phyloP scores from a whole-genome alignment of 30 jellyfish, hydroid and myxozoan genomes.

The Hydractinia echinata region DNA sequence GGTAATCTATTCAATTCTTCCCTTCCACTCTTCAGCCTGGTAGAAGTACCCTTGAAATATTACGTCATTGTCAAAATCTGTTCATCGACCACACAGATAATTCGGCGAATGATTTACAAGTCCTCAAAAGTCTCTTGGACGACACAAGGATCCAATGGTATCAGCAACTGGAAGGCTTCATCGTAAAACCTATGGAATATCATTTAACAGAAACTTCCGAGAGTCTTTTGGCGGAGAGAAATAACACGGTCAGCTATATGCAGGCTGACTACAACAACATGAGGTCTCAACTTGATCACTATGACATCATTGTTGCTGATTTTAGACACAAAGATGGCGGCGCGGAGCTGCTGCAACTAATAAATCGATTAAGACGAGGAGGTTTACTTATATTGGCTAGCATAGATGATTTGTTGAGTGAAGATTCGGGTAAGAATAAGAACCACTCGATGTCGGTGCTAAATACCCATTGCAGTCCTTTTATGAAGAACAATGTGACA shows the following conservation, averaged over 20 bases:
- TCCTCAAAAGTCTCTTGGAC: background rate
- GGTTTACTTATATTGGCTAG: slow-evolving; percentile 31
- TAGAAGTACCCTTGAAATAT: slow-evolving; percentile 16
- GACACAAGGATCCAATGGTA: slow-evolving; percentile 23
- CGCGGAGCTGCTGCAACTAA: slow-evolving; percentile 11
- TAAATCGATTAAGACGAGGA: slow-evolving; percentile 1
- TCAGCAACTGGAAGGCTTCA: slow-evolving; percentile 26
- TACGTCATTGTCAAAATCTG: slow-evolving; percentile 9
- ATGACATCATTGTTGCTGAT: slow-evolving; percentile 29
- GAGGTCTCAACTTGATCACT: slow-evolving; percentile 3
- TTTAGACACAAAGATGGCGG: slow-evolving; percentile 20
- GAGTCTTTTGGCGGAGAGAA: background rate
- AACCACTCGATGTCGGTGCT: slow-evolving; percentile 21
- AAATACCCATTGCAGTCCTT: background rate
- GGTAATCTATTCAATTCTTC: no score
- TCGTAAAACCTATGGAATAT: background rate
- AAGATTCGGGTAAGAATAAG: background rate
- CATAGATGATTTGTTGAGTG: slow-evolving; percentile 21
- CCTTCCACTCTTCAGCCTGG: background rate
- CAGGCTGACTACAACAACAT: slow-evolving; percentile 33
- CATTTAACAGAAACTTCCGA: slow-evolving; percentile 7
- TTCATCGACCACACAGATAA: slow-evolving; percentile 29
- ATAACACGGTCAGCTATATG: background rate
- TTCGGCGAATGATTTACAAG: slow-evolving; percentile 35
- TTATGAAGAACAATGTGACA: background rate